Conservation (phyloP, 2,113 vertebrate genomes). For the Hoplias malabaricus region DNA sequence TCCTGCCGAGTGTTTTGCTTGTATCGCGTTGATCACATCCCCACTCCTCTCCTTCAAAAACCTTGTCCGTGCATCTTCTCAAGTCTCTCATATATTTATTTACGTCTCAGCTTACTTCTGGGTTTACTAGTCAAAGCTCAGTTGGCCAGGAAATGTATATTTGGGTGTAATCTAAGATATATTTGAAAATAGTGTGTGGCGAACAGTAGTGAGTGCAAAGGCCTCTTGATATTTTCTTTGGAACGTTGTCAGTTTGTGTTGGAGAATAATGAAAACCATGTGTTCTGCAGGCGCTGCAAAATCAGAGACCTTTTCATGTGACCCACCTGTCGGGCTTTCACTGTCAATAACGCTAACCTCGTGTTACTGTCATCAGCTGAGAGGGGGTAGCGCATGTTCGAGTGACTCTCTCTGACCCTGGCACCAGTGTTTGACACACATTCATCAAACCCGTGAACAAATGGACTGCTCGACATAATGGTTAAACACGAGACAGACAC, state of each 20-base stretch:
- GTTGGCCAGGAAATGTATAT: conserved; percentile 50
- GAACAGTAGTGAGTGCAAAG: conserved; percentile 54
- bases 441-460: background rate
- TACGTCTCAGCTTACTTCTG: conserved; percentile 52
- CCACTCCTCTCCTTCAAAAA: conserved; percentile 14
- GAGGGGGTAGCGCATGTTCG: conserved; percentile 57
- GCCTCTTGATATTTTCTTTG: conserved; percentile 73
- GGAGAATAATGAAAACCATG: conserved; percentile 85
- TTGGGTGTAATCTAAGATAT: conserved; percentile 60
- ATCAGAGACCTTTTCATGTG: conserved; percentile 80
- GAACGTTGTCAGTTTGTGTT: conserved; percentile 84
- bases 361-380: conserved; percentile 76
- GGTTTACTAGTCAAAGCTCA: conserved; percentile 49
- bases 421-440: background rate
- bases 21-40: conserved; percentile 51
- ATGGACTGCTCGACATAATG: background rate
- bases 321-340: conserved; percentile 89
- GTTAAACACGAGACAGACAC: background rate
- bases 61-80: conserved; percentile 48
- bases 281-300: conserved; percentile 82
- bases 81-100: conserved; percentile 58
- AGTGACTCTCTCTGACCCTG: conserved; percentile 40
- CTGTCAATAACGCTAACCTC: conserved; percentile 79
- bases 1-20: conserved; percentile 27
- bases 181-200: conserved; percentile 59